Evolutionary conservation across 2,888 invertebrate genomes (phyloP).

Genomic region (Nemotelus pantherinus): DNA sequence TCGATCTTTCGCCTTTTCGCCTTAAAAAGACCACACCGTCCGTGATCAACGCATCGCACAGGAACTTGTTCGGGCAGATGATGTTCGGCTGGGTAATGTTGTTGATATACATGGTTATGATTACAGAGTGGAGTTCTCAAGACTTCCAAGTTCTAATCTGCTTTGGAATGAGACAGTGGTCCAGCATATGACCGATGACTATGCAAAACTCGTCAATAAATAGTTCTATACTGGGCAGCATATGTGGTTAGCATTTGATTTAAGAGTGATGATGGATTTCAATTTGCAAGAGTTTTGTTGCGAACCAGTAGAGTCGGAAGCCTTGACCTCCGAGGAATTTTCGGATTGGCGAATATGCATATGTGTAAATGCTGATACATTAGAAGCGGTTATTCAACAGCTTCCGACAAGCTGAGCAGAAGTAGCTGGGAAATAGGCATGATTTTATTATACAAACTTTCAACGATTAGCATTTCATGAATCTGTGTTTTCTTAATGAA

Average conservation of each 20-base stretch:
- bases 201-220: slow-evolving; percentile 31
- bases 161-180: background rate
- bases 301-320: background rate
- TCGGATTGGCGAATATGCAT: no score
- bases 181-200: slow-evolving; percentile 30
- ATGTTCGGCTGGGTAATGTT: background rate
- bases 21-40: slow-evolving; percentile 32
- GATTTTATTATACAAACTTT: no score
- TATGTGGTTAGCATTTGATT: slow-evolving; percentile 12
- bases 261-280: slow-evolving; percentile 31
- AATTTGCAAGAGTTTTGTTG: slow-evolving; percentile 11
- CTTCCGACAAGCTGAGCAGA: no score
- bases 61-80: slow-evolving; percentile 20
- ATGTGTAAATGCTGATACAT: no score
- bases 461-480: no score
- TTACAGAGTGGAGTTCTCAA: background rate
- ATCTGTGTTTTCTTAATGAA: no score
- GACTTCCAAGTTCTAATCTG: background rate
- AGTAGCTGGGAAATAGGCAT: no score
- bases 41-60: background rate
- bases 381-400: no score
- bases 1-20: slow-evolving; percentile 45
- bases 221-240: background rate
- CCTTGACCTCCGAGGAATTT: no score
- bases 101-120: background rate